Evolutionary conservation across 1,140 invertebrate species (phyloP), one percentile per base, ranked within the genome.

Genomic region (Drosophila insularis): DNA sequence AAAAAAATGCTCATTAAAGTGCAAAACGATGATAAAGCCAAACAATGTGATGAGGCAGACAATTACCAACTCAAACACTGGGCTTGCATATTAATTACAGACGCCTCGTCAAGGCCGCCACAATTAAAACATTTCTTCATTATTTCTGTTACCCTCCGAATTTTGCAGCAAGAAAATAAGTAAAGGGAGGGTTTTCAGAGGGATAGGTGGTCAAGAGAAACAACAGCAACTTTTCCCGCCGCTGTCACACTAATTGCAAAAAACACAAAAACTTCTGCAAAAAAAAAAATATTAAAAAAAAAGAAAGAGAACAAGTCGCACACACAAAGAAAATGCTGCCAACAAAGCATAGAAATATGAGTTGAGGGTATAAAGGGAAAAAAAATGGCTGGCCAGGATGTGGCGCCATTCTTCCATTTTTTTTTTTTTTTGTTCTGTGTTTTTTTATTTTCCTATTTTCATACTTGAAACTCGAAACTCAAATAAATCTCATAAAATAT

Each of bases 401-500:
- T 67, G 67, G 68, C 68, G 71, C 63, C 54, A 79, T 73, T 74
- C 50, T 65, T 27, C 54, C 7, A 4, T 14, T 14, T 55, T 61
- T 70, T 71, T 68, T 58, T 31, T 46, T 65, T 70, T 40, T 40
- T 53, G 35, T 65, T 67, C 37, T 50, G 71, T 10, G 37, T 14
- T 10, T 58, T 4, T 37, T 54, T 46, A 55, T 64, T 58, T 62
- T 62, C 55, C 46, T 61, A 65, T 62, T 39, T 66, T 71, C 64
- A 66, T 77, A 64, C 80, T 81, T 69, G 79, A 81, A 82, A 82
- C 80, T 80, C 68, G 72, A 80, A 87, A 87, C 84, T 87, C 82
- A 89, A 87, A 87, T 87, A 87, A 87, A 87, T 87, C 82, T 87
- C 82, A 87, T 87, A 89, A 87, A 87, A 87, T 87, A 87, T 87